A percentile compares a stretch with the other conserved stretches of the same genome.
phyloP scores from a whole-genome alignment of 2,113 vertebrate species.

The Chelonoidis abingdonii region DNA sequence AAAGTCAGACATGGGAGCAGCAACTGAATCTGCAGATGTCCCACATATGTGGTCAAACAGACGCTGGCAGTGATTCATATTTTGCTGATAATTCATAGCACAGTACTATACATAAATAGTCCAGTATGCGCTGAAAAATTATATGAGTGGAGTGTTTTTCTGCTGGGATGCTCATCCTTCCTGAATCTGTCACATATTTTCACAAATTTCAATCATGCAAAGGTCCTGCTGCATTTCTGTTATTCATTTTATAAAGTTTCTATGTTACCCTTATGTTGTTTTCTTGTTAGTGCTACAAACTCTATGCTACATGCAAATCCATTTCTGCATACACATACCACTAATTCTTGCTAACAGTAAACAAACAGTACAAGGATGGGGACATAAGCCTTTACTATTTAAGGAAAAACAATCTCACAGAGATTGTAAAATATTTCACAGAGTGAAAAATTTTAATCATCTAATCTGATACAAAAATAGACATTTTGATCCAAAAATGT shows the following conservation, averaged over 20 bases:
- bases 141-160: not conserved
- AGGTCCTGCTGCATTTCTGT: not conserved
- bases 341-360: not conserved
- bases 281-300: not conserved
- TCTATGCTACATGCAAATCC: not conserved
- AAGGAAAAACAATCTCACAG: not conserved
- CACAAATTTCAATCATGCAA: not conserved
- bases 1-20: not conserved
- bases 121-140: not conserved
- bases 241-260: not conserved
- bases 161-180: not conserved
- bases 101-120: not conserved
- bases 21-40: not conserved
- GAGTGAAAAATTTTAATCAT: not conserved
- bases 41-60: not conserved
- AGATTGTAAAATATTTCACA: not conserved
- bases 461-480: not conserved
- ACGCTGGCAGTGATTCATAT: not conserved
- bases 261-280: not conserved
- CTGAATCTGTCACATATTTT: not conserved
- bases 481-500: not conserved
- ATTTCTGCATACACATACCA: not conserved
- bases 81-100: not conserved
- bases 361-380: rapidly evolving
- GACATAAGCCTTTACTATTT: rapidly evolving